Evolutionary conservation across 2,113 vertebrate species (phyloP), one percentile per base, ranked within the genome.

Genomic region (Apteryx mantelli): DNA sequence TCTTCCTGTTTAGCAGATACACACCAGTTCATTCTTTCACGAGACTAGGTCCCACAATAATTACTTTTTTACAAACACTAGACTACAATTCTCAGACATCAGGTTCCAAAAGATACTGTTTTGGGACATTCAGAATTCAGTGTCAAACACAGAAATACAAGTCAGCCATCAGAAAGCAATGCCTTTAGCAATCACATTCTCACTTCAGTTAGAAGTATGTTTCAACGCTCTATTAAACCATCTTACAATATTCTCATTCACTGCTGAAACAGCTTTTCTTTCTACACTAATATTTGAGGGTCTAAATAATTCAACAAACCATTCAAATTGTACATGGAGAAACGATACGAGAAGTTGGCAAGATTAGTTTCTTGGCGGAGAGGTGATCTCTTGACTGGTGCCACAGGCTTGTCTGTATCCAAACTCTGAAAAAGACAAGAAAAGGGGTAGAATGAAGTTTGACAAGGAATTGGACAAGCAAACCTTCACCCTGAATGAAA

Each of bases 281-380:
- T 66, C 34, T 61, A 69, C 83, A 77, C 2, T 34, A 65, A 7
- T 38, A 78, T 48, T 69, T 87, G 46, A 94, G 20, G 3, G 16
- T 5, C 15, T 46, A 86, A 91, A 86, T 63, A 95, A 91, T 84
- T 88, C 30, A 89, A 95, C 98, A 99, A 98, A 99, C 99, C 99
- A 95, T 99, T 99, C 92, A 99, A 98, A 97, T 99, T 99, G 95
- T 99, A 99, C 99, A 99, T 99, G 42, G 99, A 99, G 98, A 99
- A 99, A 36, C 99, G 99, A 95, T 99, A 99, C n/a, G 99, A 99
- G 98, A 99, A 99, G 97, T 99, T 99, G 94, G 99, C 99, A 97
- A 99, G 99, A 96, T 99, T 99, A 19, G 99, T 99, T 97, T 99
- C 99, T 91, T 99, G 99, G 71, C 98, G 98, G 96, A 99, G 99